phyloP scores from a whole-genome alignment of 2,888 invertebrate species.

The Strigamia crassipes region DNA sequence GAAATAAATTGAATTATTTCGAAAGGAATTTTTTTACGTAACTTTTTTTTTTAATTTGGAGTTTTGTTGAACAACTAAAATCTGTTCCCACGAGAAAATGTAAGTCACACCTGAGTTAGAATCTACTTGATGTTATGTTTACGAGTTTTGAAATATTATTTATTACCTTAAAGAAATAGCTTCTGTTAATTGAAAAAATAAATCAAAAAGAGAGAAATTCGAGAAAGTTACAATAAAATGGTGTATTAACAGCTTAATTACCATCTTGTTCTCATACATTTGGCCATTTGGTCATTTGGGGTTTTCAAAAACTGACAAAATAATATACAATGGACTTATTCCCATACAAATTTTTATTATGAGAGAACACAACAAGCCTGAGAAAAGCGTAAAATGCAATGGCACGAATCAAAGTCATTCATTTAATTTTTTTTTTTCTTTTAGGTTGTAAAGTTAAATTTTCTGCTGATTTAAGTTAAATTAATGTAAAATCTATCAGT shows the following conservation, averaged over 20 bases:
- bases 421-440: neutral
- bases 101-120: conserved; percentile 30
- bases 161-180: neutral
- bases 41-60: no score
- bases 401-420: neutral
- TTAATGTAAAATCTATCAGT: neutral
- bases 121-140: neutral
- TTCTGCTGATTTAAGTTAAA: neutral
- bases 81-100: conserved; percentile 10
- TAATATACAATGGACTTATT: neutral
- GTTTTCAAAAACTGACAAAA: neutral
- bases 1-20: no score
- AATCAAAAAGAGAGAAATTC: neutral
- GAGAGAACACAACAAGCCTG: neutral
- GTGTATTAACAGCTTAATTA: no score
- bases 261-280: neutral
- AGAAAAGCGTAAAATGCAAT: neutral
- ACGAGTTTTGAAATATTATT: neutral
- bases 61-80: neutral
- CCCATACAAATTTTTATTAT: neutral
- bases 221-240: neutral
- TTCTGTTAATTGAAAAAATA: neutral
- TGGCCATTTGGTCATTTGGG: neutral
- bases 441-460: neutral
- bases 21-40: no score